Base-by-base conservation (phyloP, 2,797 vertebrate genomes). In the Alcedo atthis region DNA sequence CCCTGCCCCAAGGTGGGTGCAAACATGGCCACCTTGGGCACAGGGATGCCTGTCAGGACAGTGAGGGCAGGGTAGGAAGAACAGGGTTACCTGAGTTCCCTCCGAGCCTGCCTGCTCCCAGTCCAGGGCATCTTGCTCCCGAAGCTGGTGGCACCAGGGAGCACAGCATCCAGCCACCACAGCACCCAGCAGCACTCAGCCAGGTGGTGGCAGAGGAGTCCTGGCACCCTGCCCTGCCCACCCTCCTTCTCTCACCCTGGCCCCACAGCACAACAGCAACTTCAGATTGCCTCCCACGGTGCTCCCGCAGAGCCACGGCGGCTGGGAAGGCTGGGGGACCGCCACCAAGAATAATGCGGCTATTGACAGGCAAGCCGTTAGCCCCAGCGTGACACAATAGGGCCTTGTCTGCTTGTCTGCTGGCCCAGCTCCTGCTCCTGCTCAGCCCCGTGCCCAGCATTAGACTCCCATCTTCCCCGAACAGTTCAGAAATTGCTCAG, bases 331-430 rank as follows among this genome's bases (percentile, higher is more conserved):
- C 85, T 85, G 79, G 55, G 84, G 84, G 90, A 81, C 82, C 8
- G 35, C 54, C 5, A 3, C 70, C 0, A 48, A 53, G 58, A 70
- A 96, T 91, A 95, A 96, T 91, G 87, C 48, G 5, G 64, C 96
- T 51, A 93, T 95, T 95, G 95, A 96, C 1, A 32, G 81, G 54
- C 17, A 12, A 78, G 58, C 61, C 46, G 25, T 87, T 48, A 6
- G 71, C 66, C 71, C 43, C 64, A 4, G 80, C 14, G 3, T 10
- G 40, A 85, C 92, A 94, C 94, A 96, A 95, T 77, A 58, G 93
- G 54, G 79, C 95, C 93, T 95, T 96, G 95, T 96, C 57, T 77
- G 77, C 93, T 95, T 96, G 95, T 96, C 57, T 77, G 77, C 84
- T 37, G 42, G 89, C 78, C 73, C 91, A 1, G 74, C 86, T 95